Evolutionary conservation across 2,797 vertebrate species (phyloP), one percentile per base, ranked within the genome.

Genomic region (Crenichthys baileyi): DNA sequence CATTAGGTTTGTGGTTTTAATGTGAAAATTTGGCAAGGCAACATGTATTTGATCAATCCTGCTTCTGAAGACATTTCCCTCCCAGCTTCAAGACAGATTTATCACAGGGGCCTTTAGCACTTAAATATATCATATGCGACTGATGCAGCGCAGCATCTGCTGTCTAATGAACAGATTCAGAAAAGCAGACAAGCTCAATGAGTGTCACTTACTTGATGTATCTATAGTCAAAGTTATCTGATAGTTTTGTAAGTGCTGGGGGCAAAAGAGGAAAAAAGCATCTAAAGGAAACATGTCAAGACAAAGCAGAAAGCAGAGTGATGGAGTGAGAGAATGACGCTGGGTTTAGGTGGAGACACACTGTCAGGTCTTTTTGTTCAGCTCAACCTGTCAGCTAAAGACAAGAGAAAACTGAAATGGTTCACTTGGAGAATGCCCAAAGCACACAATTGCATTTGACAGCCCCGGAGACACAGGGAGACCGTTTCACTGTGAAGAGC

Each of bases 361-460:
- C 84, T 91, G 93, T 94, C 93, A 91, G 82, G 75, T 87, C 82
- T 91, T 93, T 93, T 88, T 86, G 91, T 91, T 90, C 89, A 67
- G 87, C 84, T 89, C 88, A 83, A 92, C 85, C 90, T 92, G 92
- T 91, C 89, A 72, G 89, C 90, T 91, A 90, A 88, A 91, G 88
- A 92, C 87, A 79, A 84, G 86, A 91, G 87, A 91, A 91, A 90
- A 88, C 78, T 86, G 89, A 89, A 85, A 92, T 70, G 85, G 83
- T 93, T 94, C 89, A 92, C 89, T 90, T 81, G 65, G 89, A 92
- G 84, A 88, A 91, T 61, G 89, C 90, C 91, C 86, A 63, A n/a
- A 91, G 91, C 72, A 70, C 79, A 88, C 88, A 79, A 86, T 90
- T 88, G 85, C 85, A 80, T 46, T 78, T 1, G 56, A 82, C 81